Percentiles rank a stretch among this genome's conserved stretches.
Evolutionary conservation across 1,140 invertebrate species (phyloP).

Genomic region (Cataglyphis hispanica): DNA sequence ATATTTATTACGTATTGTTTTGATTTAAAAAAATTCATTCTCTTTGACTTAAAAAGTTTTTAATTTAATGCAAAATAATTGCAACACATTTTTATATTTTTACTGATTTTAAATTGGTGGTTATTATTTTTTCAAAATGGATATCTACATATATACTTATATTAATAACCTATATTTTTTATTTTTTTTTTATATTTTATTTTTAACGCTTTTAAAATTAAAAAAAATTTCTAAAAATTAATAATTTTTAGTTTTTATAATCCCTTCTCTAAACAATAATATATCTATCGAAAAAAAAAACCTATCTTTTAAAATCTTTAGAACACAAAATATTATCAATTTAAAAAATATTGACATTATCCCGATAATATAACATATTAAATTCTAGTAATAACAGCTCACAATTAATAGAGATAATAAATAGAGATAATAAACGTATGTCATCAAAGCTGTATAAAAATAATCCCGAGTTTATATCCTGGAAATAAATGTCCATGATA

Average conservation of each 20-base stretch:
- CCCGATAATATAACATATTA: not conserved
- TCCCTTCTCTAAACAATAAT: not conserved
- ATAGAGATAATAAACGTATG: not conserved
- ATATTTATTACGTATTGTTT: not conserved
- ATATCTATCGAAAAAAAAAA: not conserved
- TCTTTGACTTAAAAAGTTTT: not conserved
- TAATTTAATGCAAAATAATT: constrained; percentile 10
- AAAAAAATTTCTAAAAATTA: not conserved
- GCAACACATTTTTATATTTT: not conserved
- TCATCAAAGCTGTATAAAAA: not conserved
- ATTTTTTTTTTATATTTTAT: too few species aligned
- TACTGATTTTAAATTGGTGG: not conserved
- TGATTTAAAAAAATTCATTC: not conserved
- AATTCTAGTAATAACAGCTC: not conserved
- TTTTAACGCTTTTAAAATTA: constrained; percentile 4
- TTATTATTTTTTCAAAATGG: not conserved
- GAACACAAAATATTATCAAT: not conserved
- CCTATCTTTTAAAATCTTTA: not conserved
- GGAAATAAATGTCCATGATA: constrained; percentile 24
- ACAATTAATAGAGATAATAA: not conserved
- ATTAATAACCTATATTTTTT: not conserved
- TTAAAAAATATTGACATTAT: not conserved
- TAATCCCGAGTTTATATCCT: not conserved
- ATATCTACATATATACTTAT: constrained; percentile 1
- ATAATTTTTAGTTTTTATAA: not conserved